Conservation (phyloP, 1,140 invertebrate genomes). For the Drosophila gunungcola region DNA sequence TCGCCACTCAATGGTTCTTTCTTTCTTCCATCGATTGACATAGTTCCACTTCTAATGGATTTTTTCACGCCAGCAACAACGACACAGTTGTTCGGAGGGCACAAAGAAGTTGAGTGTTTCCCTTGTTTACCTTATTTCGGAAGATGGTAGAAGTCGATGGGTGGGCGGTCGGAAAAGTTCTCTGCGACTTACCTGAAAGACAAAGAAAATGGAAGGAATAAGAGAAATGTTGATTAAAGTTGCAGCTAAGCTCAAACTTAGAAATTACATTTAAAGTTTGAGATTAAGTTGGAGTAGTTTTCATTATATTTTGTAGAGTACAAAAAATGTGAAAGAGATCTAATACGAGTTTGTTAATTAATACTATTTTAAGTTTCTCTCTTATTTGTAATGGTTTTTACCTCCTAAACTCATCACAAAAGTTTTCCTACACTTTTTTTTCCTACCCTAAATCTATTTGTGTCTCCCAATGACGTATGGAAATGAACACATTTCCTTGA, state of each 20-base stretch:
- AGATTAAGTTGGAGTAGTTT: constrained; percentile 24
- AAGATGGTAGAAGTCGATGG: constrained; percentile 31
- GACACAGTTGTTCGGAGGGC: constrained; percentile 64
- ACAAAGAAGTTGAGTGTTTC: constrained; percentile 52
- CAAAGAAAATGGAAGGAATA: constrained; percentile 35
- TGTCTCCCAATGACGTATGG: constrained; percentile 26
- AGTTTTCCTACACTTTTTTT: constrained; percentile 24
- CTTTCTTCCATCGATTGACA: constrained; percentile 75
- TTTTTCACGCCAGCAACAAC: constrained; percentile 74
- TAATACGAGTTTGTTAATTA: neutral
- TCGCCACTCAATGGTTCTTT: constrained; percentile 56
- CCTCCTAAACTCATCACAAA: neutral
- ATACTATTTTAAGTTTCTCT: neutral
- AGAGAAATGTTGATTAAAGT: constrained; percentile 50
- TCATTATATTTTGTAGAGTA: neutral
- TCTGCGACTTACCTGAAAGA: constrained; percentile 67
- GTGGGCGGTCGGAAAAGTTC: constrained; percentile 42
- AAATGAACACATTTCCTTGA: constrained; percentile 57
- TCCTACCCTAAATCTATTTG: constrained; percentile 6
- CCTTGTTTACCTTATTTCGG: constrained; percentile 51
- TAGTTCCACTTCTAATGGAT: constrained; percentile 80
- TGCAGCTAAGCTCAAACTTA: constrained; percentile 36
- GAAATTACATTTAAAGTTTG: constrained; percentile 73
- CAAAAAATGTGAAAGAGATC: neutral
- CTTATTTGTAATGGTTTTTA: neutral